Conservation (phyloP, 1,140 invertebrate genomes). For the Apis dorsata region DNA sequence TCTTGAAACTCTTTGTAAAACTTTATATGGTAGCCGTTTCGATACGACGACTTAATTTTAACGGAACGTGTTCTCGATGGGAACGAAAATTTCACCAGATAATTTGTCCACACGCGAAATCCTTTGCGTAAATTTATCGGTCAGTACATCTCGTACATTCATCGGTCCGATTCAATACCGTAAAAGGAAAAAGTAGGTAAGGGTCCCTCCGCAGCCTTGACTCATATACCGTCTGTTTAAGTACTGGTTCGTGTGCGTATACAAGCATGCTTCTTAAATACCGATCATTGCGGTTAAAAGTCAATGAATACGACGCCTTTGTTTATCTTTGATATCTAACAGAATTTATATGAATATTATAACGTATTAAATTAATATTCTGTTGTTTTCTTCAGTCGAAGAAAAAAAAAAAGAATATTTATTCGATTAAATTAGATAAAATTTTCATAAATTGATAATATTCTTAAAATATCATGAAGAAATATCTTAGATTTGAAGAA, state of each 20-base stretch:
- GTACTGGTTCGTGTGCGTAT: conserved; percentile 42
- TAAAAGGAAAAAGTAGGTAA: conserved; percentile 77
- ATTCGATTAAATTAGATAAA: too few species aligned
- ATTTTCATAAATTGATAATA: too few species aligned
- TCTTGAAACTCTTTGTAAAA: fast-evolving
- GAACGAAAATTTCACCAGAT: conserved; percentile 7
- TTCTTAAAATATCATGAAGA: too few species aligned
- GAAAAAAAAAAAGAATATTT: too few species aligned
- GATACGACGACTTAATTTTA: neutral
- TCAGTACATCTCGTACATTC: conserved; percentile 56
- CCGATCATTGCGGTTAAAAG: conserved; percentile 26
- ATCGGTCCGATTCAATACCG: conserved; percentile 65
- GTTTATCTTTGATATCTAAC: neutral
- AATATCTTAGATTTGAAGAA: too few species aligned
- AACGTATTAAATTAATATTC: neutral
- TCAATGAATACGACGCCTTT: conserved; percentile 40
- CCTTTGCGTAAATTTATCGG: conserved; percentile 65
- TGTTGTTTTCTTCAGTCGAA: too few species aligned
- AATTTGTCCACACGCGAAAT: conserved; percentile 23
- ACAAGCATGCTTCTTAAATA: conserved; percentile 52
- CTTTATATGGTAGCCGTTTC: neutral
- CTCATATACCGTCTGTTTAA: conserved; percentile 58
- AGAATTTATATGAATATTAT: neutral
- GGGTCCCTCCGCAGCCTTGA: conserved; percentile 73
- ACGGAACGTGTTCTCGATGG: neutral